phyloP scores from a whole-genome alignment of 2,113 vertebrate species.

The Pheucticus melanocephalus region DNA sequence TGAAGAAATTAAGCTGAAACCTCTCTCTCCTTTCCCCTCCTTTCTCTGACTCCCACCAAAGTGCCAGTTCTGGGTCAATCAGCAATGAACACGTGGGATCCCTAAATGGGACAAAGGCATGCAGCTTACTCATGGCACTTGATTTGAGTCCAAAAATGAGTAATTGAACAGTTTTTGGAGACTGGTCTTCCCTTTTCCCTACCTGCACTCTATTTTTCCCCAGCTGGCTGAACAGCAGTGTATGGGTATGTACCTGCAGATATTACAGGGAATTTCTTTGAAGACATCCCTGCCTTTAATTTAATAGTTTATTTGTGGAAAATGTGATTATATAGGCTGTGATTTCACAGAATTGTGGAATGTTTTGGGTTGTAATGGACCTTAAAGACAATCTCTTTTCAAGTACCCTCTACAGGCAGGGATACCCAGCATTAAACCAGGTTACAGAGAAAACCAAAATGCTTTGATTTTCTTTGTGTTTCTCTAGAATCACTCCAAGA shows the following conservation, averaged over 20 bases:
- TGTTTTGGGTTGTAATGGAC: neutral
- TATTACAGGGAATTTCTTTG: neutral
- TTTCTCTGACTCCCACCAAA: neutral
- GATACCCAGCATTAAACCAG: neutral
- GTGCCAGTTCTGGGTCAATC: neutral
- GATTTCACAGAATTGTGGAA: neutral
- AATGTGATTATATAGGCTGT: neutral
- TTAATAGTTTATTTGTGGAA: neutral
- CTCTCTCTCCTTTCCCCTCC: neutral
- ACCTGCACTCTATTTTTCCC: neutral
- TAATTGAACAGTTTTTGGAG: neutral
- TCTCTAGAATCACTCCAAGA: neutral
- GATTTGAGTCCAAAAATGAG: neutral
- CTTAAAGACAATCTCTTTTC: neutral
- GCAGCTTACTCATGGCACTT: neutral
- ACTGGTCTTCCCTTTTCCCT: neutral
- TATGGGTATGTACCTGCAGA: neutral
- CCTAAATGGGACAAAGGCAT: neutral
- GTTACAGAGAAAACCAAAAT: neutral
- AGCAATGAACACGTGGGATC: neutral
- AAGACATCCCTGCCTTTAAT: slow-evolving; percentile 5
- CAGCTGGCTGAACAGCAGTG: neutral
- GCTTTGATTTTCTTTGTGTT: neutral
- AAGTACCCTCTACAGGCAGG: neutral
- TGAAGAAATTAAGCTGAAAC: neutral